A percentile compares a stretch with the other conserved stretches of the same genome.
phyloP scores from a whole-genome alignment of 1,140 invertebrate genomes.

The Elymnias hypermnestra region DNA sequence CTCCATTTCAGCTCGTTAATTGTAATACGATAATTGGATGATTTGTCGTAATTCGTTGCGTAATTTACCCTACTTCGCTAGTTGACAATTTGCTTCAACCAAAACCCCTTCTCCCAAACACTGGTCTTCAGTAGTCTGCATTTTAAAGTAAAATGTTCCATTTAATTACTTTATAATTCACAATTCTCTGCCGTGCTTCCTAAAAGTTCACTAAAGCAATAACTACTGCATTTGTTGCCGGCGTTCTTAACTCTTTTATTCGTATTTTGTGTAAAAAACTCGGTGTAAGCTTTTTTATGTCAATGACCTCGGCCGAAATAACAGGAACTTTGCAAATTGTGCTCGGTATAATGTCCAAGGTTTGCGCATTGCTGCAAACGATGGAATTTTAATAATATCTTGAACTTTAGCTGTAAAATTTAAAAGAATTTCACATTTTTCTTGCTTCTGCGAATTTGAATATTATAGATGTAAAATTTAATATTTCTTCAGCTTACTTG shows the following conservation, averaged over 20 bases:
- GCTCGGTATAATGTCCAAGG: slow-evolving; percentile 8
- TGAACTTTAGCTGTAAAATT: neutral
- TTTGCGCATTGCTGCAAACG: slow-evolving; percentile 8
- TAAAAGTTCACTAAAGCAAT: slow-evolving; percentile 15
- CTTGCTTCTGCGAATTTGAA: neutral
- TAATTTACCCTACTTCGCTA: too few species aligned
- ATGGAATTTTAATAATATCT: neutral
- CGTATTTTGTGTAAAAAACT: slow-evolving; percentile 17
- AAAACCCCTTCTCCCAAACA: slow-evolving; percentile 2
- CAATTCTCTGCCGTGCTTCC: slow-evolving; percentile 10
- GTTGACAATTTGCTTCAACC: slow-evolving; percentile 1
- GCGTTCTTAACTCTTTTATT: slow-evolving; percentile 16
- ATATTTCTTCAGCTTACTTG: too few species aligned
- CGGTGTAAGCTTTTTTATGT: slow-evolving; percentile 15
- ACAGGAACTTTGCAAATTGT: slow-evolving; percentile 11
- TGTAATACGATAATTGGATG: too few species aligned
- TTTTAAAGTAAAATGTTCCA: slow-evolving; percentile 21
- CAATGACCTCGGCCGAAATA: slow-evolving; percentile 20
- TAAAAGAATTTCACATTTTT: neutral
- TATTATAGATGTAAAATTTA: slow-evolving; percentile 7
- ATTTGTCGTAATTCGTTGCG: too few species aligned
- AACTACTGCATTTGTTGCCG: slow-evolving; percentile 17
- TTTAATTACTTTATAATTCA: slow-evolving; percentile 25
- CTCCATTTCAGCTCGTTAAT: too few species aligned
- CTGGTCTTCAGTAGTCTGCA: slow-evolving; percentile 1